Percentiles rank a stretch among this genome's conserved stretches.
phyloP scores from a whole-genome alignment of 2,797 vertebrate species.

The Brotula barbata region DNA sequence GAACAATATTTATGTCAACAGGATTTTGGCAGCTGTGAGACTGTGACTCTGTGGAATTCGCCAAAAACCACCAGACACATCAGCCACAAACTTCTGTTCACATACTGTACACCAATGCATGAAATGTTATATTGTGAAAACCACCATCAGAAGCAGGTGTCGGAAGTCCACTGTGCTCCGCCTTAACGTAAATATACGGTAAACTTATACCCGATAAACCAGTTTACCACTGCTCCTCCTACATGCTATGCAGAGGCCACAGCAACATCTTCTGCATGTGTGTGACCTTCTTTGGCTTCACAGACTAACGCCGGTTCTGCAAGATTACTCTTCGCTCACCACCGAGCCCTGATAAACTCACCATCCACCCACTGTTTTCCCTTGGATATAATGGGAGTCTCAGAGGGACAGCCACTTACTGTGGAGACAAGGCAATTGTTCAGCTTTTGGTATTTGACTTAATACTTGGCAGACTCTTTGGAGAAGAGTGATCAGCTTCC shows the following conservation, averaged over 20 bases:
- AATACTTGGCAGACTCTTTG: conserved; percentile 23
- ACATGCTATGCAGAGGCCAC: conserved; percentile 32
- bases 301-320: conserved; percentile 14
- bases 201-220: conserved; percentile 31
- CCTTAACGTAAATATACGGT: too few species aligned
- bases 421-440: conserved; percentile 42
- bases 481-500: conserved; percentile 20
- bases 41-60: conserved; percentile 44
- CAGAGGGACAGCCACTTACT: conserved; percentile 36
- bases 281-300: conserved; percentile 35
- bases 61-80: conserved; percentile 43
- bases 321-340: conserved; percentile 58
- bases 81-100: conserved; percentile 44
- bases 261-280: conserved; percentile 34
- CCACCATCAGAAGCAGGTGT: too few species aligned
- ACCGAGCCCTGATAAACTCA: conserved; percentile 56
- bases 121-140: too few species aligned
- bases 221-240: conserved; percentile 17
- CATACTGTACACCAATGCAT: too few species aligned
- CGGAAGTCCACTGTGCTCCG: conserved; percentile 8
- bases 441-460: conserved; percentile 35
- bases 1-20: conserved; percentile 69
- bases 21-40: conserved; percentile 36
- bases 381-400: conserved; percentile 29
- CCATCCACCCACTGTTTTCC: conserved; percentile 41